Evolutionary conservation across 2,888 invertebrate species (phyloP), one percentile per base, ranked within the genome.

Genomic region (Drosophila paranaensis): DNA sequence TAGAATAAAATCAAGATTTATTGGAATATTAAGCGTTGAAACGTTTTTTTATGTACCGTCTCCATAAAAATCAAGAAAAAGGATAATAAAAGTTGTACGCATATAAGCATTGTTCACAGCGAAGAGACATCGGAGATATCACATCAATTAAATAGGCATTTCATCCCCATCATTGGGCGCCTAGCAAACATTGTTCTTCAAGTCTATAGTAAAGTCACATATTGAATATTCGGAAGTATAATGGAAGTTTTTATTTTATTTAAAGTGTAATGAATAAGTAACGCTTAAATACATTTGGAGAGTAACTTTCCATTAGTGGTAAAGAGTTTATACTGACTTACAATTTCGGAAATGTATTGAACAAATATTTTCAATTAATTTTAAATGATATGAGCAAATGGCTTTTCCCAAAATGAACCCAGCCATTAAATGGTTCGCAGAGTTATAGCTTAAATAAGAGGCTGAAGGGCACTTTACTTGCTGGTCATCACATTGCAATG

Each of bases 1-100:
- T 77, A 27, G 62, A 66, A 77, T 78, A 66, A 78, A 78, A 78
- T 74, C 57, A 39, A 57, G 60, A 74, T 71, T 71, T 62, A 79
- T 74, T 77, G 71, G 57, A 71, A 57, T 78, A 54, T 66, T 77
- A 62, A 78, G 55, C 48, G 55, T 70, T 40, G 30, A 70, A 65
- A 27, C n/a, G 55, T 60, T 33, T 62, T 70, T 70, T 70, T 56
- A 71, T 63, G 51, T 13, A 16, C 14, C 42, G 39, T 25, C 43
- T 16, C 25, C 70, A 61, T 68, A 48, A 69, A 69, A 70, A 27
- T 27, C 14, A 20, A n/a, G 20, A 13, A 54, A 60, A 69, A 33
- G 16, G 13, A 30, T 27, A 30, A 69, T 69, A 55, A 70, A 20
- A 69, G 2, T 14, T 16, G 3, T 14, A 13, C 0, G 10, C 16